Percentiles rank a stretch among this genome's conserved stretches.
Evolutionary conservation across 2,113 vertebrate species (phyloP).

Genomic region (Carassius carassius): DNA sequence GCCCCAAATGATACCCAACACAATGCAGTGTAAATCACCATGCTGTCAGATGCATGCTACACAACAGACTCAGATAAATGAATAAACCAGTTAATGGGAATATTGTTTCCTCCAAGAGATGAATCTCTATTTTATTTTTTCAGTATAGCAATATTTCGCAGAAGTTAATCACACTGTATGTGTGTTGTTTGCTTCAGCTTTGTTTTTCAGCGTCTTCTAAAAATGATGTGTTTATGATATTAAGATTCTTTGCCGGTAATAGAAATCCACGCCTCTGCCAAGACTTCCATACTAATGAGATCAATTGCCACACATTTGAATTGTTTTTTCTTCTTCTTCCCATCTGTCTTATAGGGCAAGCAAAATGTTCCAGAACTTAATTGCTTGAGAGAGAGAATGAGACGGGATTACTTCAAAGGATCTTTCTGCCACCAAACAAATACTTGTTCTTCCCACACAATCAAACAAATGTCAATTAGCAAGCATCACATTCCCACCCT

Average conservation of each 20-base stretch:
- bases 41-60: background rate
- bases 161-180: background rate
- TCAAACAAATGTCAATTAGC: constrained; percentile 47
- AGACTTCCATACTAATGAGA: constrained; percentile 60
- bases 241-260: background rate
- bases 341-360: constrained; percentile 49
- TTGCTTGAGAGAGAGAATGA: constrained; percentile 53
- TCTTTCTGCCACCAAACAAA: constrained; percentile 41
- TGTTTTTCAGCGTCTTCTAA: background rate
- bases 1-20: constrained; percentile 5
- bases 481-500: constrained; percentile 16
- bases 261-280: constrained; percentile 45
- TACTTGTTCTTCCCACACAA: constrained; percentile 17
- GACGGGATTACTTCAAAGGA: constrained; percentile 31
- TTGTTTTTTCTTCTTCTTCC: constrained; percentile 56
- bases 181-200: background rate
- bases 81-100: constrained; percentile 13
- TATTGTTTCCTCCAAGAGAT: constrained; percentile 6
- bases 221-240: constrained; percentile 4
- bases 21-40: background rate
- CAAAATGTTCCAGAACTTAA: constrained; percentile 55
- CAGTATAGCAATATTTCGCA: background rate
- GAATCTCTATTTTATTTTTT: constrained; percentile 25
- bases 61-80: constrained; percentile 27
- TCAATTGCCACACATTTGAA: constrained; percentile 63